Percentiles rank a stretch among this genome's conserved stretches.
Evolutionary conservation across 2,113 vertebrate genomes (phyloP).

Genomic region (Misgurnus anguillicaudatus): DNA sequence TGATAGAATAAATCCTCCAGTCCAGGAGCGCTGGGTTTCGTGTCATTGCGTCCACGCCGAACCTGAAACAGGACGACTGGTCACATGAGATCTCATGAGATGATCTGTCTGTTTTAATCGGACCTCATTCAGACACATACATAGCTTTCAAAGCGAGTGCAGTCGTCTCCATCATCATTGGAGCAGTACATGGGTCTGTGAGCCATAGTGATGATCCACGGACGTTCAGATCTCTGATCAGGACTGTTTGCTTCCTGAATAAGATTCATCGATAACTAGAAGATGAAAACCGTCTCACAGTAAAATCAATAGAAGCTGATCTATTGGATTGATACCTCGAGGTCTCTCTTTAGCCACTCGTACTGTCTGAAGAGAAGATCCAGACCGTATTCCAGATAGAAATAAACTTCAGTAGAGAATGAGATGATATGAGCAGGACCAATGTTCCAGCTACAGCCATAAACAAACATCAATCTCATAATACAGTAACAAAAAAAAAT

Average conservation of each 20-base stretch:
- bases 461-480: constrained; percentile 24
- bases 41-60: constrained; percentile 68
- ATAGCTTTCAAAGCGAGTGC: constrained; percentile 77
- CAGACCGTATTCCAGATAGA: constrained; percentile 77
- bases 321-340: constrained; percentile 72
- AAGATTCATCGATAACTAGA: no score
- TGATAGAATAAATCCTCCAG: constrained; percentile 76
- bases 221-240: constrained; percentile 70
- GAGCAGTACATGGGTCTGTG: constrained; percentile 93
- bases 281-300: no score
- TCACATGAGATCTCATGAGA: neutral
- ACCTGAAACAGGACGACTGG: constrained; percentile 65
- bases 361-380: constrained; percentile 82
- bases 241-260: constrained; percentile 74
- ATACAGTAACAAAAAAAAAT: neutral
- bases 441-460: constrained; percentile 80
- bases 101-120: no score
- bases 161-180: constrained; percentile 84
- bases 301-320: neutral
- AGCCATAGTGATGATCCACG: constrained; percentile 91
- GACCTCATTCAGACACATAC: constrained; percentile 60
- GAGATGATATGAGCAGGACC: constrained; percentile 86
- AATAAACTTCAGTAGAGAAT: constrained; percentile 88
- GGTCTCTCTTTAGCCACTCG: constrained; percentile 80
- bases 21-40: constrained; percentile 68